Base-by-base conservation (phyloP, 1,140 invertebrate genomes). In the Drosophila trapezifrons region DNA sequence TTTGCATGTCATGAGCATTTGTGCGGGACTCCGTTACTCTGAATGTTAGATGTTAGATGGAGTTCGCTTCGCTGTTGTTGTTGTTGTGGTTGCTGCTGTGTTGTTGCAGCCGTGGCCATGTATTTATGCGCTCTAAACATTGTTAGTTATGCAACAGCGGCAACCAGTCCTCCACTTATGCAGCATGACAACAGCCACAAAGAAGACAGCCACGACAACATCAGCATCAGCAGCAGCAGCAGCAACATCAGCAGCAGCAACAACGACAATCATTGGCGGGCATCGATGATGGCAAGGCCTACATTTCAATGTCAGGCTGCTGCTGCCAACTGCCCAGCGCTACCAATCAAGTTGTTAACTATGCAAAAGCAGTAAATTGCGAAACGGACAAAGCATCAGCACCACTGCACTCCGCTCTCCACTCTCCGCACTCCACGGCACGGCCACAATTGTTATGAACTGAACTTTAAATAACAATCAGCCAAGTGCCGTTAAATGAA, bases 331-430 rank as follows among this genome's bases (percentile, higher is more conserved):
- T 87, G 84, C 83, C 79, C 83, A 87, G 76, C 67, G 83, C 83
- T 87, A 86, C 83, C 83, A 86, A 86, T 86, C 83, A 86, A 86
- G 83, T 86, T 86, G 83, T 86, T 86, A 86, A 83, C 83, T 89
- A 87, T 87, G 84, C 79, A 78, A 78, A 73, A 84, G 81, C 62
- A 83, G 80, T 83, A 83, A 84, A 83, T 84, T 84, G 80, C 80
- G 57, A 76, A 71, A 35, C 75, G 80, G 76, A 62, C 76, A 62
- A 70, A 70, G 49, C 75, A 78, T 47, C 69, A 71, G 56, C 63
- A 51, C 65, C 49, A 56, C 67, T 40, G 17, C 13, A 29, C 35
- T n/a, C n/a, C n/a, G n/a, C n/a, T n/a, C 47, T 27, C 49, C 4
- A 10, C 29, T 37, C 15, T 32, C 47, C 25, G 0, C 40, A 43